Evolutionary conservation across 2,797 vertebrate species (phyloP).

Genomic region (Graptemys geographica): DNA sequence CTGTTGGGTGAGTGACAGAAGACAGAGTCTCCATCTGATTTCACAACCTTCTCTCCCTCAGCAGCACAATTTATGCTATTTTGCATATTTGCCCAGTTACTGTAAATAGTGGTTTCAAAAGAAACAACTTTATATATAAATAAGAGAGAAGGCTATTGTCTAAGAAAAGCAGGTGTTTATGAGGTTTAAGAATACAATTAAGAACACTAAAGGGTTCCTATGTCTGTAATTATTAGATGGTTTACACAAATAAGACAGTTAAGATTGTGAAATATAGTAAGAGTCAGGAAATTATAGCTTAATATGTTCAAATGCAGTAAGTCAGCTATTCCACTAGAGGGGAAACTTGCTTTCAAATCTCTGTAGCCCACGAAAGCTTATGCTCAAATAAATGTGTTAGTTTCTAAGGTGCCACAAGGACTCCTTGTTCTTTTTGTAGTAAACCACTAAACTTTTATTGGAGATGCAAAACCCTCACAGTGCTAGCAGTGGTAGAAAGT

Average conservation of each 20-base stretch:
- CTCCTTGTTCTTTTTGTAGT: too few relatives aligned
- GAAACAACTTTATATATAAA: neutral
- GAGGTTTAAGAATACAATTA: neutral
- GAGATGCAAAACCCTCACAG: too few relatives aligned
- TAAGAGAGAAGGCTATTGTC: neutral
- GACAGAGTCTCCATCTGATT: fast-evolving
- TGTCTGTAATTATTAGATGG: neutral
- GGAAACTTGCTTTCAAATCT: neutral
- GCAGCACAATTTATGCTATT: neutral
- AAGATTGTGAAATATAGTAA: neutral
- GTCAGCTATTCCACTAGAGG: neutral
- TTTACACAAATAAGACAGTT: neutral
- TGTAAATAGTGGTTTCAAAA: neutral
- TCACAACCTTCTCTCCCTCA: neutral
- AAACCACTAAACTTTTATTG: neutral
- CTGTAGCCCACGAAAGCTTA: too few relatives aligned
- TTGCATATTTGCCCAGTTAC: neutral
- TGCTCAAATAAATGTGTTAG: too few relatives aligned
- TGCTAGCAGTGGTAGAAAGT: neutral
- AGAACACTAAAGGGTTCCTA: neutral
- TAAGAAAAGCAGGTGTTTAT: neutral
- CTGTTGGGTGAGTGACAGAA: neutral
- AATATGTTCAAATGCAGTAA: neutral
- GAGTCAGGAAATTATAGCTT: neutral
- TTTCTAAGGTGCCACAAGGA: too few relatives aligned